Conservation (phyloP, 2,888 invertebrate genomes). For the Leptinotarsa peninsularis region DNA sequence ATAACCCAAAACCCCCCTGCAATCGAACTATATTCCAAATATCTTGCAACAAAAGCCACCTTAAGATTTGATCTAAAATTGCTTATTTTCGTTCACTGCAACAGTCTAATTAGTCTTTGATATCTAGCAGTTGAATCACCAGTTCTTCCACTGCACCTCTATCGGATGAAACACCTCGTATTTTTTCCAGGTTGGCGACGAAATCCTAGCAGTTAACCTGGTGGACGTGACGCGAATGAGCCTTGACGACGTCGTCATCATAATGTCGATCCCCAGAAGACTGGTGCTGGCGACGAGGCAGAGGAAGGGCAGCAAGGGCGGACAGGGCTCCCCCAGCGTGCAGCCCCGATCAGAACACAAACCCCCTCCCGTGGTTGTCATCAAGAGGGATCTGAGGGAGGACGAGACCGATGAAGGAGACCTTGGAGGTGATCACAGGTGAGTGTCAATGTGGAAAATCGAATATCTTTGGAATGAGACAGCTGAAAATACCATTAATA, state of each 20-base stretch:
- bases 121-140: too few species aligned
- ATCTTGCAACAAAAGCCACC: too few species aligned
- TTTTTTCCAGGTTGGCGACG: constrained; percentile 86
- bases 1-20: too few species aligned
- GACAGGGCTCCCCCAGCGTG: constrained; percentile 69
- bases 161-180: not conserved
- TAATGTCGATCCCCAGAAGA: constrained; percentile 98
- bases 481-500: too few species aligned
- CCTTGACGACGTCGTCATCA: constrained; percentile 98
- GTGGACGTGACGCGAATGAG: constrained; percentile 99
- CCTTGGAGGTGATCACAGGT: constrained; percentile 65
- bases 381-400: constrained; percentile 87
- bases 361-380: constrained; percentile 91
- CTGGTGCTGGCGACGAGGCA: constrained; percentile 94
- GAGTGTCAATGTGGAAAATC: constrained; percentile 19
- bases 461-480: too few species aligned
- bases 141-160: too few species aligned
- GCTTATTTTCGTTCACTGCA: too few species aligned
- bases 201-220: constrained; percentile 97
- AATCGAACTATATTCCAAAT: too few species aligned
- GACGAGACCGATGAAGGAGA: constrained; percentile 80
- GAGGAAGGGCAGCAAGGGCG: constrained; percentile 74
- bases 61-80: too few species aligned
- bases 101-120: too few species aligned
- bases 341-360: constrained; percentile 82